A percentile compares a stretch with the other conserved stretches of the same genome.
These are phyloP conservation scores for Lycodopsis pacificus DNA, from an alignment of 2,797 vertebrate genomes.

Conservation along the genomic window DNA sequence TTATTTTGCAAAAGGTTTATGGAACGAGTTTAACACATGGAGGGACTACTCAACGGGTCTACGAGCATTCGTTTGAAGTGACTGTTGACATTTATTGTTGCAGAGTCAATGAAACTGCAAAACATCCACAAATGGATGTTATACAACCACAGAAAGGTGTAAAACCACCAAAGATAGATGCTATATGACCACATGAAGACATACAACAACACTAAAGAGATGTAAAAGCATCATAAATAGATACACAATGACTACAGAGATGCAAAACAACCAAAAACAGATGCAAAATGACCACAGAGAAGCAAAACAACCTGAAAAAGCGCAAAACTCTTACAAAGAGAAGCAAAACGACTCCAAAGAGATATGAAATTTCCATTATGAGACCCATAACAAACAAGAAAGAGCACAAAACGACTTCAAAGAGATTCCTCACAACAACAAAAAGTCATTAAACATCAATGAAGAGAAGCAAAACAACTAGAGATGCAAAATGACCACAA, in stretches of 20 bases:
- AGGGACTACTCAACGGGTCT: background rate
- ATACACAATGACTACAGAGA: background rate
- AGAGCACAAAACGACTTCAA: no score
- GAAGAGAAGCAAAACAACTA: no score
- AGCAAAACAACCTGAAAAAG: background rate
- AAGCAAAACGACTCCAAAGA: background rate
- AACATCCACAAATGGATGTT: background rate
- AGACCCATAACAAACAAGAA: no score
- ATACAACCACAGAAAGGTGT: rapidly evolving
- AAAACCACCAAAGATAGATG: background rate
- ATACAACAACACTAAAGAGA: background rate
- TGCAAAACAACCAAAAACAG: background rate
- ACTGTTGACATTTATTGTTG: background rate
- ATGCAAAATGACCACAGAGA: background rate
- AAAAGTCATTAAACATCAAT: no score
- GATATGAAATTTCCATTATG: no score
- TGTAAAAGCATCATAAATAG: background rate
- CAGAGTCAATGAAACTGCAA: background rate
- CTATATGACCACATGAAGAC: background rate
- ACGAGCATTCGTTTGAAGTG: background rate
- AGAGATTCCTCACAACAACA: background rate
- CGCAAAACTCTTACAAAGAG: no score
- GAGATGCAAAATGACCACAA: background rate
- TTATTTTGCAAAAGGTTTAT: slow-evolving; percentile 33
- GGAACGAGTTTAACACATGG: background rate